Evolutionary conservation across 2,113 vertebrate species (phyloP), one percentile per base, ranked within the genome.

Genomic region (Megalops atlanticus): DNA sequence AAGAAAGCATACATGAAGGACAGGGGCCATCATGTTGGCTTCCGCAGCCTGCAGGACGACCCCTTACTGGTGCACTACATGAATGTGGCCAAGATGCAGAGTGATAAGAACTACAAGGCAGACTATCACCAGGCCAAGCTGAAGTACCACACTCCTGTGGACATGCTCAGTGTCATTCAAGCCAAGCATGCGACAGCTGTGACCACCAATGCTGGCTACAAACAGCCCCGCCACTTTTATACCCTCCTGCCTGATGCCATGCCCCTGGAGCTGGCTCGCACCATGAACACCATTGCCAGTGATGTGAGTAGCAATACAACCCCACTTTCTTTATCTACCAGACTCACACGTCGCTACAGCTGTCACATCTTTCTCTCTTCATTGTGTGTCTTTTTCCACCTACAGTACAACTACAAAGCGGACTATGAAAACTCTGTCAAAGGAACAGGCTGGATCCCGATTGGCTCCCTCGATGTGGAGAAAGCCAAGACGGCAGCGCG

Each of bases 21-120:
- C 5, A 97, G 91, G 87, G 97, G 97, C 24, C 96, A 97, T 81
- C 95, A 97, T 4, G 88, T 98, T 47, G 97, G 97, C 78, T 96
- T 96, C 93, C 96, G 92, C 81, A 97, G 91, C 85, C 85, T 98
- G 40, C 91, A 97, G 88, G 97, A 98, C 0, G 97, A 98, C 58
- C 97, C 97, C 41, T 94, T 97, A 84, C 92, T 98, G 83, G 95
- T 98, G 78, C 96, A 97, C 87, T 97, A 95, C 86, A 96, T 96
- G 96, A 76, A 93, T 0, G 91, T 98, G 70, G 97, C 96, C 35
- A 97, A 94, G 81, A 49, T 95, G 27, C 96, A 98, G 77, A 98
- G 96, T 0, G 95, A 97, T 0, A 94, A 92, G 83, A 94, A 96
- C 85, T 98, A 98, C 92, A 97, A 94, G 89, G 96, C 97, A 88